Conservation (phyloP, 2,888 invertebrate species). For the Choreutis nemorana region DNA sequence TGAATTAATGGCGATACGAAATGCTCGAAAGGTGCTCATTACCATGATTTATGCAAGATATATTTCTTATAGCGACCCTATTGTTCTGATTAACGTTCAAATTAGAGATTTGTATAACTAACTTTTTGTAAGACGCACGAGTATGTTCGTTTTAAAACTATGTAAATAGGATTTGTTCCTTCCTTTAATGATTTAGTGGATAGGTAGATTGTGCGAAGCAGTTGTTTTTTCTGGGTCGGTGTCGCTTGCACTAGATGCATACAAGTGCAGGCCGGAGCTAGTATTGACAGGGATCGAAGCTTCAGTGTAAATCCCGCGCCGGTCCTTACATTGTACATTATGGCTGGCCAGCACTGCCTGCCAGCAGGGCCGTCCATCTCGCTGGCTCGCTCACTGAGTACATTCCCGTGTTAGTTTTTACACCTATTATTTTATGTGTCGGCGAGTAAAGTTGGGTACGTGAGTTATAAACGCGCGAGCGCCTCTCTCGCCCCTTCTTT, state of each 20-base stretch:
- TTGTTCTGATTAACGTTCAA: conserved; percentile 40
- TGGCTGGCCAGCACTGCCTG: conserved; percentile 16
- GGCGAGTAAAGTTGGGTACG: conserved; percentile 67
- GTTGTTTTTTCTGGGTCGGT: too few species aligned
- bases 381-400: conserved; percentile 60
- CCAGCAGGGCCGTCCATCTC: conserved; percentile 47
- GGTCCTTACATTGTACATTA: too few species aligned
- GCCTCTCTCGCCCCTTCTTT: conserved; percentile 67
- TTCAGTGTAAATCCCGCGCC: too few species aligned
- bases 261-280: too few species aligned
- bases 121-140: too few species aligned
- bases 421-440: conserved; percentile 68
- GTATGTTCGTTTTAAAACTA: too few species aligned
- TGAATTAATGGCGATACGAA: conserved; percentile 64
- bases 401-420: conserved; percentile 67
- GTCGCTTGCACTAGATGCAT: too few species aligned
- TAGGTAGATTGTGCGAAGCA: too few species aligned
- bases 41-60: conserved; percentile 64
- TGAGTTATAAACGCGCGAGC: conserved; percentile 67
- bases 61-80: conserved; percentile 42
- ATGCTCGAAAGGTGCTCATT: conserved; percentile 64
- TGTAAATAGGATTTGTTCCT: too few species aligned
- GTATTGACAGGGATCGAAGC: too few species aligned
- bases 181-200: too few species aligned
- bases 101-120: too few species aligned